Evolutionary conservation across 2,113 vertebrate genomes (phyloP).

Genomic region (Microtus oregoni): DNA sequence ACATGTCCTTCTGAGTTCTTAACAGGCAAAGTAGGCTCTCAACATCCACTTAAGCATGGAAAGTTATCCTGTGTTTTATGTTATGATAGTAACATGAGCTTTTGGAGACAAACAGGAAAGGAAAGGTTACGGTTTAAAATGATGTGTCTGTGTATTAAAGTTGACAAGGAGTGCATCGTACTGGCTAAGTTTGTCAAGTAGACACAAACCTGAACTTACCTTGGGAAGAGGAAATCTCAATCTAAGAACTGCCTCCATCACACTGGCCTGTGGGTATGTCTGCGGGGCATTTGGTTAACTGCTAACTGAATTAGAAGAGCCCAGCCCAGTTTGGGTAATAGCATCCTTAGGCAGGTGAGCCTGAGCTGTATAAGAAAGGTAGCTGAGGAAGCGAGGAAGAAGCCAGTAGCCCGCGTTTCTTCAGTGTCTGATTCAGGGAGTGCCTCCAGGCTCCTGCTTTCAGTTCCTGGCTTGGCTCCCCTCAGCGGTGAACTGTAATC

Average conservation of each 20-base stretch:
- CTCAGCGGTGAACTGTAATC: background rate
- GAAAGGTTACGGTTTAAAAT: background rate
- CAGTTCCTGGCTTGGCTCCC: background rate
- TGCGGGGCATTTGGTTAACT: background rate
- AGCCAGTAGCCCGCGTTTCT: background rate
- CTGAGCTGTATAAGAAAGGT: background rate
- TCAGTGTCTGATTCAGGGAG: background rate
- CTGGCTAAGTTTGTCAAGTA: background rate
- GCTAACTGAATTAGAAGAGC: background rate
- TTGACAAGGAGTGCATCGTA: background rate
- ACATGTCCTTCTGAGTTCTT: constrained; percentile 87
- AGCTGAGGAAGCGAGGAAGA: background rate
- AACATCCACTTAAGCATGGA: constrained; percentile 86
- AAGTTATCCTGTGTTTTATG: background rate
- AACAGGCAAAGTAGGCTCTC: constrained; percentile 85
- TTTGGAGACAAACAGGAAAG: background rate
- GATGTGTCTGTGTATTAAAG: background rate
- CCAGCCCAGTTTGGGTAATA: background rate
- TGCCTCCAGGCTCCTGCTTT: background rate
- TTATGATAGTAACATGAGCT: background rate
- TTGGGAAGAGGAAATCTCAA: background rate
- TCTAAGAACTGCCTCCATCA: background rate
- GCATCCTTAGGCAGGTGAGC: background rate
- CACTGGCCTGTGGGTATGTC: background rate
- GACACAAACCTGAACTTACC: background rate